These are phyloP conservation scores for Sycophila texana DNA, from an alignment of 2,888 invertebrate species.

Conservation along the genomic window DNA sequence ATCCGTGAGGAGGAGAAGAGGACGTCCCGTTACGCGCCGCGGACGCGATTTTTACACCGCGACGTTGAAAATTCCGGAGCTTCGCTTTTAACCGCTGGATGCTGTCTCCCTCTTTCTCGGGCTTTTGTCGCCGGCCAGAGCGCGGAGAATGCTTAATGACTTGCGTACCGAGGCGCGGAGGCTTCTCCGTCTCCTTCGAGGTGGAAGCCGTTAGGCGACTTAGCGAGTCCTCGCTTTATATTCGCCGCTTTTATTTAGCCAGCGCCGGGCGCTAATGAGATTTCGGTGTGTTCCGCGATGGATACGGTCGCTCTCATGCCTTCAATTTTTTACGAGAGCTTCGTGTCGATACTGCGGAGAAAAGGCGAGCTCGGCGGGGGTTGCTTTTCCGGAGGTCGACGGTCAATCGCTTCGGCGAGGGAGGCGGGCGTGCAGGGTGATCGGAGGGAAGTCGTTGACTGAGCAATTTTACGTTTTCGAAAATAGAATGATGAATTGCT, in stretches of 20 bases:
- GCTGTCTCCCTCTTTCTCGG: background rate
- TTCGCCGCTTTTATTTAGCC: conserved; percentile 1
- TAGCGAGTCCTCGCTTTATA: conserved; percentile 30
- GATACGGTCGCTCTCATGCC: no score
- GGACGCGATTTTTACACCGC: background rate
- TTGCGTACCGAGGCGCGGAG: background rate
- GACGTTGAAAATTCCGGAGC: background rate
- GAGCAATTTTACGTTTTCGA: conserved; percentile 1
- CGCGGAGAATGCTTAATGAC: conserved; percentile 31
- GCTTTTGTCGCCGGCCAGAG: conserved; percentile 11
- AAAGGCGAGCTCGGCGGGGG: no score
- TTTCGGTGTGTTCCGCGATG: conserved; percentile 28
- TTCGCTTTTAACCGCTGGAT: background rate
- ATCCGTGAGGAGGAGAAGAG: conserved; percentile 34
- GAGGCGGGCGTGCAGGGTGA: no score
- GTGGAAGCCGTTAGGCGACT: conserved; percentile 13
- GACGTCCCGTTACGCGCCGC: conserved; percentile 49
- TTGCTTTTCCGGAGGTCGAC: no score
- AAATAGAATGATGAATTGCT: conserved; percentile 20
- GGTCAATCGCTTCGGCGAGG: no score
- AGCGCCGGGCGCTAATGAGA: conserved; percentile 27
- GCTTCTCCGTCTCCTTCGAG: conserved; percentile 29
- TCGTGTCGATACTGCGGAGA: no score
- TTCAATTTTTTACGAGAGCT: no score
- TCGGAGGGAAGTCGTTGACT: background rate